These are phyloP conservation scores for Leptoclinus maculatus DNA, from an alignment of 2,797 vertebrate species.

Conservation along the genomic window DNA sequence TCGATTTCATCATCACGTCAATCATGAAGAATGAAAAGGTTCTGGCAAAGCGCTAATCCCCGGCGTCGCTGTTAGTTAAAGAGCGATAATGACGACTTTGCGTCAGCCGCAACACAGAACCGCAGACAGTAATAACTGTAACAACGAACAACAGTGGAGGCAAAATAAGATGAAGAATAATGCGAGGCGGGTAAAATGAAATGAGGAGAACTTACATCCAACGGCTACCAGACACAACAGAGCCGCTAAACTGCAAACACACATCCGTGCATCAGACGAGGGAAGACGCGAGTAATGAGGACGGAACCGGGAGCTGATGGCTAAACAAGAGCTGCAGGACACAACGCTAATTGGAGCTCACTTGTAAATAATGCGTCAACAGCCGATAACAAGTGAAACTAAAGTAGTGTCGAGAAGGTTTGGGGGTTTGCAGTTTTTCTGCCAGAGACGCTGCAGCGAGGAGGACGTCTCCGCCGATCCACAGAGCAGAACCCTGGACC, in stretches of 20 bases:
- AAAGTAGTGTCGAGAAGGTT: conserved; percentile 7
- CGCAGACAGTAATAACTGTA: neutral
- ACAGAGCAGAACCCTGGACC: neutral
- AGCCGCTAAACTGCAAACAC: conserved; percentile 6
- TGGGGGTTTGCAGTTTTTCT: neutral
- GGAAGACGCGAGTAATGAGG: conserved; percentile 12
- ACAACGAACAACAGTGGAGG: neutral
- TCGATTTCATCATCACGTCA: conserved; percentile 9
- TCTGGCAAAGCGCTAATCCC: conserved; percentile 16
- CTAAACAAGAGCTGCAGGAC: conserved; percentile 41
- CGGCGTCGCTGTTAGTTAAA: conserved; percentile 3
- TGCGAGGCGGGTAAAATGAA: conserved; percentile 3
- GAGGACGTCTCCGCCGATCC: no score
- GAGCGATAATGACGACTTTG: conserved; percentile 23
- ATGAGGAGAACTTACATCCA: conserved; percentile 15
- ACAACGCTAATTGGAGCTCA: conserved; percentile 52
- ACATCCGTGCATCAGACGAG: neutral
- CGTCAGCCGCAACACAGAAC: neutral
- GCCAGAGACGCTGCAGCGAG: neutral
- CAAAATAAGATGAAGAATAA: conserved; percentile 16
- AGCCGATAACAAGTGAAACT: neutral
- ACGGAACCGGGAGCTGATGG: neutral
- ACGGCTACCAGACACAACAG: neutral
- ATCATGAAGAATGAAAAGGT: conserved; percentile 6
- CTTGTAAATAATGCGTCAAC: conserved; percentile 51